A percentile compares a stretch with the other conserved stretches of the same genome.
Conservation (phyloP, 2,888 invertebrate genomes). For the Caenorhabditis imperialis region DNA sequence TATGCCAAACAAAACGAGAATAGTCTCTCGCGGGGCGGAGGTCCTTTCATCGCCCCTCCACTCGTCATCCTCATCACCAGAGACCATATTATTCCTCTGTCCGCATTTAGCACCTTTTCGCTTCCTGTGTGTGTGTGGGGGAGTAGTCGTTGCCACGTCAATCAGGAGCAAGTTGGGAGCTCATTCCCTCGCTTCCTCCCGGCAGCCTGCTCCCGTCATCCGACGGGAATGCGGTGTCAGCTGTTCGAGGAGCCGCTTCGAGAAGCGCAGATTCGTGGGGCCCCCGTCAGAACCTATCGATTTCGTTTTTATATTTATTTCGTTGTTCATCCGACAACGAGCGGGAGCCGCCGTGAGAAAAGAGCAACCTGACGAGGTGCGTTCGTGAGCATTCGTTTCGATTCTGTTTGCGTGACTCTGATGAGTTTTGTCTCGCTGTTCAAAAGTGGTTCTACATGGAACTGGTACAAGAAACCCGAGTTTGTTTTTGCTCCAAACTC, state of each 20-base stretch:
- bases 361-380: too few species aligned
- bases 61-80: conserved; percentile 16
- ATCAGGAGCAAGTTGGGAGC: conserved; percentile 39
- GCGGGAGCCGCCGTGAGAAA: not conserved
- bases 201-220: conserved; percentile 32
- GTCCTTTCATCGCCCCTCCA: conserved; percentile 8
- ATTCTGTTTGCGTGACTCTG: too few species aligned
- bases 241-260: conserved; percentile 28
- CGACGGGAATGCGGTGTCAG: conserved; percentile 33
- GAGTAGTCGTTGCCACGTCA: conserved; percentile 34
- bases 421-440: too few species aligned
- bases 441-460: too few species aligned
- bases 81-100: conserved; percentile 6
- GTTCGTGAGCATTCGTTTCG: too few species aligned
- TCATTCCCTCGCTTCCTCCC: conserved; percentile 16
- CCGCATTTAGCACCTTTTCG: conserved; percentile 24
- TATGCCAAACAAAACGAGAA: conserved; percentile 54
- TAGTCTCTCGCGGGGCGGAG: conserved; percentile 10
- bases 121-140: not conserved
- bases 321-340: conserved; percentile 48
- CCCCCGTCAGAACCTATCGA: conserved; percentile 40
- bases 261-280: conserved; percentile 31
- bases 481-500: too few species aligned
- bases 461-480: too few species aligned
- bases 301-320: conserved; percentile 55